phyloP scores from a whole-genome alignment of 2,888 invertebrate genomes.

The Escarpia spicata region DNA sequence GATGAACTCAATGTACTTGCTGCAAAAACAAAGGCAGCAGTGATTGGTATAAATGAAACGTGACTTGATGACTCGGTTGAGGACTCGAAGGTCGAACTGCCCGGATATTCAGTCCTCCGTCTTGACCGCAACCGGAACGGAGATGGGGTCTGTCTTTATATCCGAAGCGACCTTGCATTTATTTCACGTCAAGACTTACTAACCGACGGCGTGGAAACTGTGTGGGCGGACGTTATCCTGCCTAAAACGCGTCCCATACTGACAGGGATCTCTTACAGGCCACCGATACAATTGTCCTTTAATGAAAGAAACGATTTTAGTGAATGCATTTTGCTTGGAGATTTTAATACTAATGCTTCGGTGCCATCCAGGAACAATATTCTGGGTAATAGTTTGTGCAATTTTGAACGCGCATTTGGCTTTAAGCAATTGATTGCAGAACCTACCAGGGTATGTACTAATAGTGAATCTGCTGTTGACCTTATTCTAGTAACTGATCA shows the following conservation, averaged over 20 bases:
- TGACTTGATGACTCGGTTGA: not conserved
- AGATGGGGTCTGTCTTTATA: not conserved
- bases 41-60: not conserved
- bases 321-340: not conserved
- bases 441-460: not conserved
- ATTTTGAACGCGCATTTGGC: not conserved
- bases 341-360: not conserved
- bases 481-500: not conserved
- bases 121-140: constrained; percentile 13
- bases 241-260: not conserved
- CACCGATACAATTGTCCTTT: not conserved
- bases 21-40: not conserved
- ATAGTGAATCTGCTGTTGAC: not conserved
- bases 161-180: constrained; percentile 8
- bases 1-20: not conserved
- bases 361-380: not conserved
- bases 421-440: not conserved
- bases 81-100: not conserved
- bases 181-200: not conserved
- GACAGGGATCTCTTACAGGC: not conserved
- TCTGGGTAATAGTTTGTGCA: not conserved
- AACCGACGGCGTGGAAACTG: not conserved
- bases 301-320: too few species aligned
- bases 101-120: not conserved
- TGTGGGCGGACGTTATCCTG: not conserved